These are phyloP conservation scores for Aptenodytes patagonicus DNA, from an alignment of 2,113 vertebrate species.

Conservation along the genomic window DNA sequence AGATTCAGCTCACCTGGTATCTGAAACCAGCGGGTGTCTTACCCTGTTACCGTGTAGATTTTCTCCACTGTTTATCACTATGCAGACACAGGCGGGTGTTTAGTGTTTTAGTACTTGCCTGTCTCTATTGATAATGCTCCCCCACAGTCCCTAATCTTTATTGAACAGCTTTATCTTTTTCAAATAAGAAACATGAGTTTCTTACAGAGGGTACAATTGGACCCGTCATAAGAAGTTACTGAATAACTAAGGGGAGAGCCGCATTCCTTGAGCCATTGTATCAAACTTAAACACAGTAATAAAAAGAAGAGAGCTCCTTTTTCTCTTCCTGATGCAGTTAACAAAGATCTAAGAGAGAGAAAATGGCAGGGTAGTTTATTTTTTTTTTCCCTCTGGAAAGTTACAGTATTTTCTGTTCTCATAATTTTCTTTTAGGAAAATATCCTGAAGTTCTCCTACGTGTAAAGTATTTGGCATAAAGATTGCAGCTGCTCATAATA, in stretches of 20 bases:
- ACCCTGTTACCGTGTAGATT: neutral
- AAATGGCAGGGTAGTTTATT: neutral
- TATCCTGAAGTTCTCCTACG: neutral
- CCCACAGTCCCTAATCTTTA: neutral
- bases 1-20: neutral
- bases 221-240: neutral
- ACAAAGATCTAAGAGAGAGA: neutral
- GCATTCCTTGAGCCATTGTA: neutral
- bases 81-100: neutral
- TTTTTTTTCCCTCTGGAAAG: neutral
- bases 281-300: neutral
- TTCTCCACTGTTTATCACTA: neutral
- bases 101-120: neutral
- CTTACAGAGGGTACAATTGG: neutral
- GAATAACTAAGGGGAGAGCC: neutral
- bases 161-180: constrained; percentile 47
- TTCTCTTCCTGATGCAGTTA: neutral
- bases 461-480: neutral
- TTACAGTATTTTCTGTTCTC: neutral
- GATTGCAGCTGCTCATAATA: neutral
- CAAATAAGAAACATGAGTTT: constrained; percentile 33
- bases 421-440: neutral
- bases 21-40: neutral
- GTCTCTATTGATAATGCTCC: neutral
- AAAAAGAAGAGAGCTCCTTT: neutral